phyloP scores from a whole-genome alignment of 2,797 vertebrate genomes.

The Artibeus lituratus region DNA sequence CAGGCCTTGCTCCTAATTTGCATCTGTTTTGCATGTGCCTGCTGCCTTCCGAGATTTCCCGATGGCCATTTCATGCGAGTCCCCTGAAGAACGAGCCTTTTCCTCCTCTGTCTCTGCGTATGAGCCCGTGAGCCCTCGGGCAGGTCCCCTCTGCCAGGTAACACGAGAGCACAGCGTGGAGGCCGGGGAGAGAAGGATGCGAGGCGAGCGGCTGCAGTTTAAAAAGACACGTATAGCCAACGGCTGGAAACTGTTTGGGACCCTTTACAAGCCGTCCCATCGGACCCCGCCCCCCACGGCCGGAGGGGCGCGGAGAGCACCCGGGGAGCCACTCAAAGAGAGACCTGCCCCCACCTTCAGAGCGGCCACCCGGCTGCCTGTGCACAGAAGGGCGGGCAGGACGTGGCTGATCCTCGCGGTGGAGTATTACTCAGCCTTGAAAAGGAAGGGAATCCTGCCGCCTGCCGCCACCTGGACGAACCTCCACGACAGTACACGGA shows the following conservation, averaged over 20 bases:
- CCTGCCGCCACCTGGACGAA: not conserved
- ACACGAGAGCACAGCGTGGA: not conserved
- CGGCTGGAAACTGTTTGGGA: not conserved
- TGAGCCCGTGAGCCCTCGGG: not conserved
- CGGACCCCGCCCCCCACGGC: not conserved
- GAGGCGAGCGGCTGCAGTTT: not conserved
- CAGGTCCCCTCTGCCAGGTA: not conserved
- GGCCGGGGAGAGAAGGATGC: not conserved
- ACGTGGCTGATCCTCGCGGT: rapidly evolving
- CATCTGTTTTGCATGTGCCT: not conserved
- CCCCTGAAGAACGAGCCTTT: not conserved
- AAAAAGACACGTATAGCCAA: not conserved
- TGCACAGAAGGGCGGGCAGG: too few species aligned
- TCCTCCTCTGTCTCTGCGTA: not conserved
- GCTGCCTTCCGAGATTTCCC: not conserved
- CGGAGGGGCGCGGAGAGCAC: rapidly evolving
- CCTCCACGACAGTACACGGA: rapidly evolving
- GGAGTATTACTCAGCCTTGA: not conserved
- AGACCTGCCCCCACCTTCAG: rapidly evolving
- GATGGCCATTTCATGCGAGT: not conserved
- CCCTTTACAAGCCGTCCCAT: not conserved
- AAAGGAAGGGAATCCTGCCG: not conserved
- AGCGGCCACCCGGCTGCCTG: not conserved
- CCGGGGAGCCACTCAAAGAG: not conserved
- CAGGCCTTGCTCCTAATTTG: not conserved